Evolutionary conservation across 2,888 invertebrate species (phyloP).

Genomic region (Thymelicus acteon): DNA sequence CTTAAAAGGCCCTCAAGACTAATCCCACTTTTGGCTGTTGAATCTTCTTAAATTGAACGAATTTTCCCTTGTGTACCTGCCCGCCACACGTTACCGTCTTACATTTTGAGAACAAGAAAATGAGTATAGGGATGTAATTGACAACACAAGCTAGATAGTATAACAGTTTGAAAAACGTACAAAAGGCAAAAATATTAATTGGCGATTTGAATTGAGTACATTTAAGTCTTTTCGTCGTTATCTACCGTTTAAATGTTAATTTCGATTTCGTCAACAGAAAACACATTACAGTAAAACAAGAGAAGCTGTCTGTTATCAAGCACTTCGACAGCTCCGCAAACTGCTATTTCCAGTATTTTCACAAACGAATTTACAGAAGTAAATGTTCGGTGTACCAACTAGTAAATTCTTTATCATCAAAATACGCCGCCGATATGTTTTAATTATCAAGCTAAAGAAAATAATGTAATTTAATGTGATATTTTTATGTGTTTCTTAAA

Average conservation of each 20-base stretch:
- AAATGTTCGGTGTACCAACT: not conserved
- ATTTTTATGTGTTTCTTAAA: no score
- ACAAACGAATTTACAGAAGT: constrained; percentile 23
- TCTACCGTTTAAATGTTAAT: no score
- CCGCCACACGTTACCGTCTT: constrained; percentile 53
- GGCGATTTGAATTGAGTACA: no score
- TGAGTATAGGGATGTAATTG: not conserved
- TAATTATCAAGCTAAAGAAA: no score
- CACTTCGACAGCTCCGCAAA: constrained; percentile 74
- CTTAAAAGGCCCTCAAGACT: constrained; percentile 75
- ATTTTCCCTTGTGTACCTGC: constrained; percentile 59
- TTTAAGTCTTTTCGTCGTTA: no score
- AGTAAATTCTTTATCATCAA: not conserved
- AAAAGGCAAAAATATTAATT: no score
- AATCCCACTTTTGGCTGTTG: constrained; percentile 72
- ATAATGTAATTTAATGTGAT: no score
- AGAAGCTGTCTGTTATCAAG: constrained; percentile 58
- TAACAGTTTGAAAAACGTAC: no score
- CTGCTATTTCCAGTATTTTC: constrained; percentile 56
- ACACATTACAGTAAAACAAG: constrained; percentile 43
- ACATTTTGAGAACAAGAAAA: constrained; percentile 39
- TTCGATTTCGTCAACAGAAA: constrained; percentile 9
- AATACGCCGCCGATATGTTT: not conserved
- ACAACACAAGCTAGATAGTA: no score
- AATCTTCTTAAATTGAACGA: constrained; percentile 64